These are phyloP conservation scores for Heliconius eleuchia DNA, from an alignment of 1,140 invertebrate genomes.

Conservation along the genomic window DNA sequence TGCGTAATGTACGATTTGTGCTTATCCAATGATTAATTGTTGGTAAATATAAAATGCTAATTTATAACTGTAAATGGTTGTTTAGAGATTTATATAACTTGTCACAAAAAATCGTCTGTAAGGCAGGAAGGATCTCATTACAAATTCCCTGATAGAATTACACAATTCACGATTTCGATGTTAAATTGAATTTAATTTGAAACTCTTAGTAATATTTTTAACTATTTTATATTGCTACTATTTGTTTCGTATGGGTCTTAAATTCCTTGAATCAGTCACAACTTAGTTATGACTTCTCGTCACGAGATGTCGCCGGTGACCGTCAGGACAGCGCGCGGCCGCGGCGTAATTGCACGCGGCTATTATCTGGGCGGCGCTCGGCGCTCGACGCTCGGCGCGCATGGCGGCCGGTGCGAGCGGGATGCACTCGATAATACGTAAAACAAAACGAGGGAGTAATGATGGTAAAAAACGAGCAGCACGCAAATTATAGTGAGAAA, in stretches of 20 bases:
- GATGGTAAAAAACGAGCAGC: constrained; percentile 80
- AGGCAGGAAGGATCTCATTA: background rate
- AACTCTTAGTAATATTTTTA: background rate
- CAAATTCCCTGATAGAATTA: background rate
- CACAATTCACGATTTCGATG: background rate
- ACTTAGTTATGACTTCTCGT: constrained; percentile 47
- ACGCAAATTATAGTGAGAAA: constrained; percentile 81
- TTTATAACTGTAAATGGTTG: background rate
- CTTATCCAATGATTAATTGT: background rate
- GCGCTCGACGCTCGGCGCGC: constrained; percentile 65
- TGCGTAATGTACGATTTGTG: background rate
- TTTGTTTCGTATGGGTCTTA: background rate
- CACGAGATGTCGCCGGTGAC: constrained; percentile 65
- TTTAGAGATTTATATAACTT: background rate
- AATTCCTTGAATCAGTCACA: background rate
- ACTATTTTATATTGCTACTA: background rate
- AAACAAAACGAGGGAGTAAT: constrained; percentile 81
- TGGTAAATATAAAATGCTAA: background rate
- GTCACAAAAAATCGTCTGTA: background rate
- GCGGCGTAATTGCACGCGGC: constrained; percentile 70
- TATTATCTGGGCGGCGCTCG: constrained; percentile 78
- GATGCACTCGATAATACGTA: constrained; percentile 80
- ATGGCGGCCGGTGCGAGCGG: constrained; percentile 79
- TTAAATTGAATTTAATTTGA: background rate
- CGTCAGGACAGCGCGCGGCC: constrained; percentile 36